Evolutionary conservation across 2,888 invertebrate species (phyloP), one percentile per base, ranked within the genome.

Genomic region (Colletes collaris): DNA sequence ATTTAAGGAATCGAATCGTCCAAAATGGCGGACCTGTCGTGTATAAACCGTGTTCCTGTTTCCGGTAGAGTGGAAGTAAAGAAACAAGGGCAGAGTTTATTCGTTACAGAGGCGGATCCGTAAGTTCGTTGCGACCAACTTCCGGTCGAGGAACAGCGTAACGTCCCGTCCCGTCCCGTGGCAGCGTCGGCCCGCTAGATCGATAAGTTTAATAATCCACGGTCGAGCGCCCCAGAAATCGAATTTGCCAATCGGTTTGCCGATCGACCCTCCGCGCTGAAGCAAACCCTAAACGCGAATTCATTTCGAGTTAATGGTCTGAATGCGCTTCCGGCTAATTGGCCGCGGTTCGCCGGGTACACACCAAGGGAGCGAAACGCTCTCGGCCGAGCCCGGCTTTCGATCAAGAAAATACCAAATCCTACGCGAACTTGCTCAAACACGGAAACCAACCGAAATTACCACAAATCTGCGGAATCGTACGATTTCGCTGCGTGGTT

Each of bases 221-320:
- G 53, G 75, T 64, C 37, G 63, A 52, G 58, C 74, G 73, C 53
- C 46, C 76, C 50, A 70, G 83, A 86, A 86, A 86, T 86, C 86
- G 86, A 84, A 84, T 86, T 86, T 86, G 75, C 83, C 73, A 78
- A 86, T 79, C 72, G 82, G 86, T 81, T 84, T 82, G 70, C 79
- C 82, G 75, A 76, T 79, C 79, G 66, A 60, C 68, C 73, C 69
- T 66, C 72, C 44, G 63, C 56, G 64, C 58, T 19, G 27, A 40
- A 46, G 66, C 77, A 69, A 69, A 67, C 71, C 70, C 78, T 84
- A 81, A 87, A 87, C 77, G 86, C 71, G 83, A 85, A 88, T 88
- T 88, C 87, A 88, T 87, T 88, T 84, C 84, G 80, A 83, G 78
- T 82, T 88, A 88, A 88, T 87, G 85, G 84, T 72, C 74, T 64